These are phyloP conservation scores for Montipora cactus DNA, from an alignment of 64 coral and sea anemone genomes.

Conservation along the genomic window DNA sequence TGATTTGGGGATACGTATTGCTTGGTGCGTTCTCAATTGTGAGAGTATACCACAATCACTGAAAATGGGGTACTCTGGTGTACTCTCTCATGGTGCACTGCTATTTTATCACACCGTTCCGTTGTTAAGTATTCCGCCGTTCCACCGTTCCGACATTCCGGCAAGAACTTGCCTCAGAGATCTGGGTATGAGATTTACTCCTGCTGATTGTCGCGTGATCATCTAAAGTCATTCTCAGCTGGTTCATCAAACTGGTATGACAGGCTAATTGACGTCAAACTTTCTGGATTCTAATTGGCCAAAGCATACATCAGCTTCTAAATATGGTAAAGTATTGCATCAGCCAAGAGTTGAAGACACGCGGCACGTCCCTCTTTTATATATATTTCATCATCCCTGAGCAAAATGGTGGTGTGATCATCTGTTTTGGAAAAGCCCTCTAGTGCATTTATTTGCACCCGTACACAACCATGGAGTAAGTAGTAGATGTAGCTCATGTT, in stretches of 20 bases:
- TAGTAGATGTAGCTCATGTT: not conserved
- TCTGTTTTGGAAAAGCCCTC: constrained; percentile 45
- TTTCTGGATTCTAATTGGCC: constrained; percentile 69
- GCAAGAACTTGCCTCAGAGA: too few relatives aligned
- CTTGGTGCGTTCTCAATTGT: too few relatives aligned
- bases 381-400: constrained; percentile 95
- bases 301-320: constrained; percentile 60
- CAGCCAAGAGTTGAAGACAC: constrained; percentile 87
- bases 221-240: not conserved
- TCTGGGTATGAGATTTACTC: too few relatives aligned
- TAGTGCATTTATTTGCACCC: constrained; percentile 66
- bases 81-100: too few relatives aligned
- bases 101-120: too few relatives aligned
- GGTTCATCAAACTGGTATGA: constrained; percentile 20
- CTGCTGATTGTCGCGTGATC: too few relatives aligned
- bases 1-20: too few relatives aligned
- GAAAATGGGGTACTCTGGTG: too few relatives aligned
- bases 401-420: constrained; percentile 83
- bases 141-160: too few relatives aligned
- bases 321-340: constrained; percentile 82
- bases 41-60: too few relatives aligned
- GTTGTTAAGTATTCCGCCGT: too few relatives aligned
- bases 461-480: constrained; percentile 98
- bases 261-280: constrained; percentile 28
- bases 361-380: constrained; percentile 39